Conservation (phyloP, 92 coral and sea anemone species). For the Phenganax marumi region DNA sequence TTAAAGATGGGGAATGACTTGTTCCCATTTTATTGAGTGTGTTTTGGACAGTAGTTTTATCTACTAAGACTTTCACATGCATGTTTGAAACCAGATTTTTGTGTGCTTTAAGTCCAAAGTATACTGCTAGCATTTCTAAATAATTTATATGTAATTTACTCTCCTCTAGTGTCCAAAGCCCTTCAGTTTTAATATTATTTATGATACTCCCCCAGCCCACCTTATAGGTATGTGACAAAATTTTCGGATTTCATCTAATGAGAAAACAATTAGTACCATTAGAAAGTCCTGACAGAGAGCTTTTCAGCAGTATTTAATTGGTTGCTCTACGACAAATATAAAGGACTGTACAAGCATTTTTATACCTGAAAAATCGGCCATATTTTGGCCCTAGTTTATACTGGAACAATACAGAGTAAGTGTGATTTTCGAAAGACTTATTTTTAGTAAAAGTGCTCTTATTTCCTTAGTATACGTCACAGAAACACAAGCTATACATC, state of each 20-base stretch:
- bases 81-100: slow-evolving; percentile 22
- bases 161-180: slow-evolving; percentile 58
- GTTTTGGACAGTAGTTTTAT: slow-evolving; percentile 43
- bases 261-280: not conserved
- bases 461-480: not conserved
- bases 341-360: not conserved
- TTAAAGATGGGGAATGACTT: slow-evolving; percentile 30
- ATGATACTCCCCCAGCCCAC: slow-evolving; percentile 33
- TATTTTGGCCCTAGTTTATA: not conserved
- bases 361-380: not conserved
- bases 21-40: slow-evolving; percentile 48
- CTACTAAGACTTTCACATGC: slow-evolving; percentile 56
- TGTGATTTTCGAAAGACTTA: not conserved
- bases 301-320: not conserved
- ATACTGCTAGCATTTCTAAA: slow-evolving; percentile 41
- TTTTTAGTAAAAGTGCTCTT: not conserved
- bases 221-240: slow-evolving; percentile 13
- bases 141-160: slow-evolving; percentile 43
- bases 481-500: not conserved
- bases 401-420: not conserved
- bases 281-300: not conserved
- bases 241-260: not conserved
- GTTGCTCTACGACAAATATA: not conserved
- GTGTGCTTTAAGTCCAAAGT: slow-evolving; percentile 44
- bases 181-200: slow-evolving; percentile 33